Base-by-base conservation (phyloP, 2,888 invertebrate species). In the Nomada ruficornis region DNA sequence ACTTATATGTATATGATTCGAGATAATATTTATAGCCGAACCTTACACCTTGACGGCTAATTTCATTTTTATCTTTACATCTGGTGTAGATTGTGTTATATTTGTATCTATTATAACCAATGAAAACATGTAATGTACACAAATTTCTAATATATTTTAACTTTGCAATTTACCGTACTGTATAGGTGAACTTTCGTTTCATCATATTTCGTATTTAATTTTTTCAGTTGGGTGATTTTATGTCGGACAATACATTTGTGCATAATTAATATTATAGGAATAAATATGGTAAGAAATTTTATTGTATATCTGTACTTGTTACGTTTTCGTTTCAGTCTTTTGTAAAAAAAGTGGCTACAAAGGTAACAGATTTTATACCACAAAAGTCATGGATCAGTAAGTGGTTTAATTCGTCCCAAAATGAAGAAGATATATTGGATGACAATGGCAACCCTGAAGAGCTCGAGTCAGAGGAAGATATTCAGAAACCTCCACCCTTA, bases 261-360 rank as follows among this genome's bases (percentile, higher is more conserved):
- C 13, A 23, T 2, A n/a, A 36, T 23, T 68, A 54, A 42, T 26
- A 2, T 18, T 29, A 57, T 50, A 36, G 5, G 23, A 42, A 55
- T 36, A 15, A 72, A 15, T 47, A 29, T 44, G 57, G 11, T 36
- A 68, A 3, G 10, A 59, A 15, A 52, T 63, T 20, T 50, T 69
- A 63, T 29, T 0, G 10, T 26, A 36, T 26, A 0, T 18, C 20
- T 29, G 11, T 10, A 57, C 10, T 63, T 47, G 0, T 50, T 44
- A 42, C 9, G 20, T 60, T 62, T 62, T 71, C 69, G 80, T 89
- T 89, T 42, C 94, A 96, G 96, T 96, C 96, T 29, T 96, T 97
- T 92, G 96, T 96, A 80, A 95, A 95, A 91, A 96, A 96, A 94
- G 95, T 96, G 72, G 95, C 96, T 85, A 95, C 95, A 77, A 95